These are phyloP conservation scores for Phanerotoma sp. DNA, from an alignment of 2,888 invertebrate genomes.

Conservation along the genomic window DNA sequence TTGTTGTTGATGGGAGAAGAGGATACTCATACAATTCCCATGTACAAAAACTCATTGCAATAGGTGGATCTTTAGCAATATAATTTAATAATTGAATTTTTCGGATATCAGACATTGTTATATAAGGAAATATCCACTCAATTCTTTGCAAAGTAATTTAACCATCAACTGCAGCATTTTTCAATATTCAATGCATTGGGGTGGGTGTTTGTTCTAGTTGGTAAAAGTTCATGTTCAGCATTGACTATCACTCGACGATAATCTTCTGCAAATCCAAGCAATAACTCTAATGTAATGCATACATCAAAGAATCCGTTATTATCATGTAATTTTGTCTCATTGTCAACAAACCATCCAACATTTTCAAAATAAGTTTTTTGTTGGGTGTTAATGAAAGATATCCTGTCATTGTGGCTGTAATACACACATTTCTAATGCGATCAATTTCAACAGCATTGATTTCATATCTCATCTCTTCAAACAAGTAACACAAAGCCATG, in stretches of 20 bases:
- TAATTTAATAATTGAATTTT: too few relatives aligned
- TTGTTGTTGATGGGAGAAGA: background rate
- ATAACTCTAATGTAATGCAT: too few relatives aligned
- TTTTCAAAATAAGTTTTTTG: background rate
- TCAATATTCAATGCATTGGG: background rate
- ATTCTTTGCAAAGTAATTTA: background rate
- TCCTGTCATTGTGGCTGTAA: background rate
- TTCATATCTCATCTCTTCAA: conserved; percentile 49
- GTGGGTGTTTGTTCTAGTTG: too few relatives aligned
- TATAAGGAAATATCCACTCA: background rate
- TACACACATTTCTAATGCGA: background rate
- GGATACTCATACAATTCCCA: background rate
- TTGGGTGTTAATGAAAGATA: background rate
- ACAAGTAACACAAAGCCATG: conserved; percentile 39
- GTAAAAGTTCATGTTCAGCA: background rate
- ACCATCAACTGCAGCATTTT: background rate
- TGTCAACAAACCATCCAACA: too few relatives aligned
- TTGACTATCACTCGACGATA: too few relatives aligned
- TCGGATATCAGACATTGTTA: background rate
- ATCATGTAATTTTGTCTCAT: too few relatives aligned
- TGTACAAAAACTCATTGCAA: too few relatives aligned
- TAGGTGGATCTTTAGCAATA: too few relatives aligned
- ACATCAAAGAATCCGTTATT: too few relatives aligned
- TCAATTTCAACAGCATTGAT: conserved; percentile 41
- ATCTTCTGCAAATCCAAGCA: too few relatives aligned